These are phyloP conservation scores for Caenorhabditis briggsae DNA, from an alignment of 1,140 invertebrate genomes.

Conservation along the genomic window DNA sequence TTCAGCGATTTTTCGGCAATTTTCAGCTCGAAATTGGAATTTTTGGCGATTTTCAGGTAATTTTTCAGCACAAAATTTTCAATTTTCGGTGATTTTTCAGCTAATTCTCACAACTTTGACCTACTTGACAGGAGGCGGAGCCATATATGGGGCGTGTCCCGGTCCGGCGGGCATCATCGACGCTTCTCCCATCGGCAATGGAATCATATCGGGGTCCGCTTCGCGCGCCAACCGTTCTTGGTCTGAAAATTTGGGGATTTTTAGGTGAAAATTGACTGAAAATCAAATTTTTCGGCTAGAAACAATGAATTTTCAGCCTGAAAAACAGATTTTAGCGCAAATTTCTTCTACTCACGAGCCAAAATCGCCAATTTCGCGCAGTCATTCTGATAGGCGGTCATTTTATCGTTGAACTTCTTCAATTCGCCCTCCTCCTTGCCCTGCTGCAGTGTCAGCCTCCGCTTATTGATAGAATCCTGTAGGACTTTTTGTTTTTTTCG, in stretches of 20 bases:
- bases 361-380: slow-evolving; percentile 18
- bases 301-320: neutral
- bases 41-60: neutral
- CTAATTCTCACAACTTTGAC: too few species aligned
- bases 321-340: too few species aligned
- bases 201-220: slow-evolving; percentile 57
- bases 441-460: slow-evolving; percentile 38
- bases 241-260: slow-evolving; percentile 2
- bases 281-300: too few species aligned
- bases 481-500: slow-evolving; percentile 58
- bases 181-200: slow-evolving; percentile 42
- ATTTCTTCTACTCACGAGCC: slow-evolving; percentile 18
- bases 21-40: neutral
- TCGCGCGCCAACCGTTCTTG: slow-evolving; percentile 51
- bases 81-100: neutral
- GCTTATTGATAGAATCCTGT: slow-evolving; percentile 53
- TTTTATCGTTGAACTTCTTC: slow-evolving; percentile 60
- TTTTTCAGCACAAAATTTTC: too few species aligned
- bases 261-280: neutral
- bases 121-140: neutral
- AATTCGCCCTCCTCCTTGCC: slow-evolving; percentile 56
- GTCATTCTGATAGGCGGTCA: slow-evolving; percentile 47
- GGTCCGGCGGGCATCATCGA: neutral
- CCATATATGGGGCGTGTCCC: neutral
- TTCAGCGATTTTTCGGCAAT: neutral